Evolutionary conservation across 2,888 invertebrate genomes (phyloP).

Genomic region (Lepidocyrtoides sp.): DNA sequence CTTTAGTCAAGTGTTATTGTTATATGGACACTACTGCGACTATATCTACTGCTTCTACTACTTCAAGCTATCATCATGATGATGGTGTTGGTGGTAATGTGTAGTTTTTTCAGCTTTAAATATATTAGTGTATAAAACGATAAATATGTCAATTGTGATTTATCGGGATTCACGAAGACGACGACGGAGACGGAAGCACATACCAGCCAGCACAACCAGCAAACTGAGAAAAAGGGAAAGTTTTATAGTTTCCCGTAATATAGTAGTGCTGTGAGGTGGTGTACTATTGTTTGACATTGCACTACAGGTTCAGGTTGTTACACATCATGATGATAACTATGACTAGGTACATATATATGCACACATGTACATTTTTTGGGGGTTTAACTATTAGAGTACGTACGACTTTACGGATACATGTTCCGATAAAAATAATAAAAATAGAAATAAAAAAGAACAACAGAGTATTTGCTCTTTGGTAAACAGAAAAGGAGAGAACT

Average conservation of each 20-base stretch:
- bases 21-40: constrained; percentile 20
- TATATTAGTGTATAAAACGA: constrained; percentile 78
- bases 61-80: constrained; percentile 38
- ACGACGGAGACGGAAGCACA: constrained; percentile 65
- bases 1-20: constrained; percentile 74
- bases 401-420: too few species aligned
- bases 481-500: constrained; percentile 58
- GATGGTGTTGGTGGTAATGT: constrained; percentile 50
- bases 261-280: background rate
- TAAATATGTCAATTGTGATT: constrained; percentile 81
- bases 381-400: too few species aligned
- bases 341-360: too few species aligned
- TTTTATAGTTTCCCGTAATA: constrained; percentile 22
- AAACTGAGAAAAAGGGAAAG: constrained; percentile 52
- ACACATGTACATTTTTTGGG: too few species aligned
- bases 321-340: too few species aligned
- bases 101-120: constrained; percentile 64
- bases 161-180: constrained; percentile 72
- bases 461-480: constrained; percentile 57
- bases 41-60: background rate
- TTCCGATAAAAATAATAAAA: constrained; percentile 32
- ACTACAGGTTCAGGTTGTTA: background rate
- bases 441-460: constrained; percentile 59
- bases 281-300: constrained; percentile 11
- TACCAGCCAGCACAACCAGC: constrained; percentile 25